phyloP scores from a whole-genome alignment of 2,113 vertebrate genomes.

The Scartelaos histophorus region DNA sequence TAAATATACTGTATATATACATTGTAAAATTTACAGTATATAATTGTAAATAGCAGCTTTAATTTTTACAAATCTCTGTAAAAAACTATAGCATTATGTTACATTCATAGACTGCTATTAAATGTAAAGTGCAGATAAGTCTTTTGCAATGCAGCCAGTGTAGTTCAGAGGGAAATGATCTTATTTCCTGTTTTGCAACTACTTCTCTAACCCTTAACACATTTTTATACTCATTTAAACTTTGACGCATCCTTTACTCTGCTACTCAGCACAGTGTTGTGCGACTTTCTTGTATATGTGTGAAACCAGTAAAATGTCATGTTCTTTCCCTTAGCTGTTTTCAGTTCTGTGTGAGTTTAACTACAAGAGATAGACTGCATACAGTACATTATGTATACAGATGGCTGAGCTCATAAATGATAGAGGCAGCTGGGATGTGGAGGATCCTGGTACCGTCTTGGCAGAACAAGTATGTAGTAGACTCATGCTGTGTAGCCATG shows the following conservation, averaged over 20 bases:
- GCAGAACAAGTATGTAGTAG: constrained; percentile 31
- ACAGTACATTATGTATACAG: constrained; percentile 7
- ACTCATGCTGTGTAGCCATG: constrained; percentile 36
- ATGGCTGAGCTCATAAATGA: constrained; percentile 40
- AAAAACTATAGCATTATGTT: not conserved
- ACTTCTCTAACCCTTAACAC: constrained; percentile 46
- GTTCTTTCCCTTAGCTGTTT: constrained; percentile 53
- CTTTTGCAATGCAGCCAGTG: constrained; percentile 27
- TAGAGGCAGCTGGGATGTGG: constrained; percentile 25
- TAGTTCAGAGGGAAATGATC: constrained; percentile 56
- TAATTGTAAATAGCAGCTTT: too few relatives aligned
- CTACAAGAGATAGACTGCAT: constrained; percentile 35
- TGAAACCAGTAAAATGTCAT: constrained; percentile 60
- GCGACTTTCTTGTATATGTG: constrained; percentile 38
- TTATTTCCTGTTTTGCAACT: constrained; percentile 68
- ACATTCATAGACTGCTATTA: not conserved
- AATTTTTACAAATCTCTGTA: not conserved
- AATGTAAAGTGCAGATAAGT: constrained; percentile 39
- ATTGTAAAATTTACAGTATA: too few relatives aligned
- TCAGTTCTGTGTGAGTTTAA: constrained; percentile 46
- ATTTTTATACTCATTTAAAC: constrained; percentile 44
- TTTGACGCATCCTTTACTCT: not conserved
- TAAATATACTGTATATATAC: too few relatives aligned
- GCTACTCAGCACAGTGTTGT: not conserved
- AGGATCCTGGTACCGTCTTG: constrained; percentile 45